Evolutionary conservation across 2,113 vertebrate species (phyloP).

Genomic region (Lynx canadensis): DNA sequence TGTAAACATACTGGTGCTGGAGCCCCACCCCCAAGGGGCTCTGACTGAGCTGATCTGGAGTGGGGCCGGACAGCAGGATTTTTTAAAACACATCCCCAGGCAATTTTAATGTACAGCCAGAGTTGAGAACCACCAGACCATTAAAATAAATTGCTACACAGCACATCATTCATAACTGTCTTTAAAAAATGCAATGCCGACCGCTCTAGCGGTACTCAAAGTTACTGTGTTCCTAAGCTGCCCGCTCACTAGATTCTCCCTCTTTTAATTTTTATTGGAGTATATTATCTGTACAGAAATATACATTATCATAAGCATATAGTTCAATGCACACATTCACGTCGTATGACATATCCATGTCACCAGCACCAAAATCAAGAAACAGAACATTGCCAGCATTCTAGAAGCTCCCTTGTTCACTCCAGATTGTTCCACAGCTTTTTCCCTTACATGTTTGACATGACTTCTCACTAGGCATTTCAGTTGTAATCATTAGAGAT

Average conservation of each 20-base stretch:
- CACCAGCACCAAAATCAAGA: background rate
- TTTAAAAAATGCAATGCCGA: background rate
- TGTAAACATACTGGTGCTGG: background rate
- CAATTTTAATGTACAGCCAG: conserved; percentile 35
- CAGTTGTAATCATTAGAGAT: background rate
- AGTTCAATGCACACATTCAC: background rate
- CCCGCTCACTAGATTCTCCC: background rate
- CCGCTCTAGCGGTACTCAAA: background rate
- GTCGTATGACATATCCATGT: background rate
- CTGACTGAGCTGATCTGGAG: conserved; percentile 32
- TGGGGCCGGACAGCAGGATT: background rate
- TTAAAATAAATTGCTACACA: conserved; percentile 49
- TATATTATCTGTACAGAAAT: background rate
- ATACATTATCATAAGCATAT: background rate
- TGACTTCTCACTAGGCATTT: background rate
- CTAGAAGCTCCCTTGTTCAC: background rate
- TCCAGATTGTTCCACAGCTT: background rate
- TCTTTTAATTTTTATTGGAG: background rate
- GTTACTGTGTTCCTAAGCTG: background rate
- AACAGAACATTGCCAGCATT: background rate
- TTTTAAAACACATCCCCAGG: conserved; percentile 53
- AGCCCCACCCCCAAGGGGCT: background rate
- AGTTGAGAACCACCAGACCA: conserved; percentile 52
- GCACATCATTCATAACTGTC: conserved; percentile 60
- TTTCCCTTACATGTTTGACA: background rate